A percentile compares a stretch with the other conserved stretches of the same genome.
Conservation (phyloP, 2,797 vertebrate genomes). For the Malacoctenus gilli region DNA sequence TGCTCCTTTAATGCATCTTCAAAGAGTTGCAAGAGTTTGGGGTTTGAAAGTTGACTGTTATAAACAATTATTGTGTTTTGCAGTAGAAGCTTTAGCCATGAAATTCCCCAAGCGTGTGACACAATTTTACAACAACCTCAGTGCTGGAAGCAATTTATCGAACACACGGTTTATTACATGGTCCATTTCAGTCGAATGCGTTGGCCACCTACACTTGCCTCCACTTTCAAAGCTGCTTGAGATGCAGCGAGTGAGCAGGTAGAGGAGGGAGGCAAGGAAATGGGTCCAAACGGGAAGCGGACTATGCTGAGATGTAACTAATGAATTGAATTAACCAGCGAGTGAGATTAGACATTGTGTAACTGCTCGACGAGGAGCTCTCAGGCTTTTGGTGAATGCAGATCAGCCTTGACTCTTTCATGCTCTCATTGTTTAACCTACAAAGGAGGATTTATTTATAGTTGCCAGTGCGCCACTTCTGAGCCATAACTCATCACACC, state of each 20-base stretch:
- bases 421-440: conserved; percentile 48
- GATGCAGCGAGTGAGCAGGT: too few relatives aligned
- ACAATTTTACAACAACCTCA: conserved; percentile 21
- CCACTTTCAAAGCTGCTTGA: conserved; percentile 15
- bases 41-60: conserved; percentile 17
- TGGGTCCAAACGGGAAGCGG: conserved; percentile 17
- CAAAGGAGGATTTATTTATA: conserved; percentile 48
- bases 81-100: conserved; percentile 17
- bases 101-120: conserved; percentile 17
- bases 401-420: conserved; percentile 14
- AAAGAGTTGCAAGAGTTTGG: background rate
- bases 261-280: background rate
- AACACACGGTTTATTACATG: conserved; percentile 52
- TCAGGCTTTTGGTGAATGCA: conserved; percentile 10
- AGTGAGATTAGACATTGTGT: background rate
- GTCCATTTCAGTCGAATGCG: conserved; percentile 39
- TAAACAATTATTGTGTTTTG: background rate
- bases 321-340: conserved; percentile 2
- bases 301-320: conserved; percentile 25
- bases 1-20: conserved; percentile 7
- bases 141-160: conserved; percentile 47
- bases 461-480: conserved; percentile 15
- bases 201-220: conserved; percentile 18
- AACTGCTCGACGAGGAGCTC: conserved; percentile 3
- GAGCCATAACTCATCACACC: background rate